Conservation (phyloP, 1,140 invertebrate genomes). For the Melanaphis sacchari region DNA sequence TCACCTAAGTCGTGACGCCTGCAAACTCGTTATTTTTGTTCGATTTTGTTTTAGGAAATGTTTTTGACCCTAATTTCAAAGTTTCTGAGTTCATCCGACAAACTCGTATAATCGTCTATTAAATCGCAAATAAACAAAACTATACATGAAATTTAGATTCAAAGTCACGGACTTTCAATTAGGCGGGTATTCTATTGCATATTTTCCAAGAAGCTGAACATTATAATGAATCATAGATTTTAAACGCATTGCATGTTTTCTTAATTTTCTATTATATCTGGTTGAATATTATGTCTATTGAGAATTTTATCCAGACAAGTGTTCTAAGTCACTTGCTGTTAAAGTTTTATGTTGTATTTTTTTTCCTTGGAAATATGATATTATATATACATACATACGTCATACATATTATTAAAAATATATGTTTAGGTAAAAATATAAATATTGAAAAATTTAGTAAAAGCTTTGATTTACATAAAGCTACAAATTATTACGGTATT, state of each 20-base stretch:
- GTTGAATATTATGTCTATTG: not conserved
- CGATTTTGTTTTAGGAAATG: not conserved
- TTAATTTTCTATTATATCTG: not conserved
- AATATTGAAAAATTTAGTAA: too few species aligned
- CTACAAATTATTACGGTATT: too few species aligned
- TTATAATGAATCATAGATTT: not conserved
- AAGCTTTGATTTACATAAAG: not conserved
- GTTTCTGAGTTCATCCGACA: conserved; percentile 23
- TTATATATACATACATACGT: not conserved
- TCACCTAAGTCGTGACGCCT: not conserved
- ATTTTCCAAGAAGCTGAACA: not conserved
- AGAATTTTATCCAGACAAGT: not conserved
- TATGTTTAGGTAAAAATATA: too few species aligned
- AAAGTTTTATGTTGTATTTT: not conserved
- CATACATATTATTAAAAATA: too few species aligned
- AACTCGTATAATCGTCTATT: conserved; percentile 13
- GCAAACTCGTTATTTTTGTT: not conserved
- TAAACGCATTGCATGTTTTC: not conserved
- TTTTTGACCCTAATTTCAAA: conserved; percentile 29
- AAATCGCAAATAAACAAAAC: conserved; percentile 12
- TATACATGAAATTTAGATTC: not conserved
- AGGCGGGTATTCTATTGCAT: not conserved
- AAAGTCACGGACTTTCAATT: conserved; percentile 18
- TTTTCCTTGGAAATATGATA: not conserved
- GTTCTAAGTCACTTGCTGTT: not conserved